A percentile compares a stretch with the other conserved stretches of the same genome.
Conservation (phyloP, 1,140 invertebrate species). For the Sesamia nonagrioides region DNA sequence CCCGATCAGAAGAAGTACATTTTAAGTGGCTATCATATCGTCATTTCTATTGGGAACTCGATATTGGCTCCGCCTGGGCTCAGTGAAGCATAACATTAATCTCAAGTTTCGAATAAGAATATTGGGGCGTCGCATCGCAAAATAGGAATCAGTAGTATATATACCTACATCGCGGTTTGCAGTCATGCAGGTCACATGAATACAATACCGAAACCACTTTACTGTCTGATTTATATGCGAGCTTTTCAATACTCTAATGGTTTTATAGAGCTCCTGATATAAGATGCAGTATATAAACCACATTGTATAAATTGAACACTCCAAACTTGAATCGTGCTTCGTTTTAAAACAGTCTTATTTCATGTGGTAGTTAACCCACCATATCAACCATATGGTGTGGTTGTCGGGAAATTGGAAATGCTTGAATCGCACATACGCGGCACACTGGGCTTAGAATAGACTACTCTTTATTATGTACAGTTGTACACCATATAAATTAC, state of each 20-base stretch:
- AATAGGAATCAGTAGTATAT: constrained; percentile 44
- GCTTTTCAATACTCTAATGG: constrained; percentile 29
- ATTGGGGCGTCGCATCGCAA: constrained; percentile 43
- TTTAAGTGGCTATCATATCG: constrained; percentile 42
- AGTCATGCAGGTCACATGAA: constrained; percentile 12
- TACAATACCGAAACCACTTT: constrained; percentile 23
- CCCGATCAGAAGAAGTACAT: constrained; percentile 27
- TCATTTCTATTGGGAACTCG: constrained; percentile 35
- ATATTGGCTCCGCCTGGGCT: constrained; percentile 36
- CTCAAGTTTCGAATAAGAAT: constrained; percentile 50
- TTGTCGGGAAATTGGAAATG: constrained; percentile 29
- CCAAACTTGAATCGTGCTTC: background rate
- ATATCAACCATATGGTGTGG: background rate
- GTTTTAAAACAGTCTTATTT: background rate
- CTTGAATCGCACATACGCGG: constrained; percentile 20
- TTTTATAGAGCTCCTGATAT: background rate
- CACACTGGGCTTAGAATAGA: constrained; percentile 4
- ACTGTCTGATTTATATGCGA: constrained; percentile 30
- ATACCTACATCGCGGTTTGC: constrained; percentile 5
- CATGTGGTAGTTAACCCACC: background rate
- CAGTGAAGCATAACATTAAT: constrained; percentile 48
- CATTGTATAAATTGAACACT: background rate
- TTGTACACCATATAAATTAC: no score
- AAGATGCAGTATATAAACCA: constrained; percentile 4
- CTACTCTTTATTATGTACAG: no score